These are phyloP conservation scores for Anguilla anguilla DNA, from an alignment of 2,797 vertebrate genomes.

Conservation along the genomic window DNA sequence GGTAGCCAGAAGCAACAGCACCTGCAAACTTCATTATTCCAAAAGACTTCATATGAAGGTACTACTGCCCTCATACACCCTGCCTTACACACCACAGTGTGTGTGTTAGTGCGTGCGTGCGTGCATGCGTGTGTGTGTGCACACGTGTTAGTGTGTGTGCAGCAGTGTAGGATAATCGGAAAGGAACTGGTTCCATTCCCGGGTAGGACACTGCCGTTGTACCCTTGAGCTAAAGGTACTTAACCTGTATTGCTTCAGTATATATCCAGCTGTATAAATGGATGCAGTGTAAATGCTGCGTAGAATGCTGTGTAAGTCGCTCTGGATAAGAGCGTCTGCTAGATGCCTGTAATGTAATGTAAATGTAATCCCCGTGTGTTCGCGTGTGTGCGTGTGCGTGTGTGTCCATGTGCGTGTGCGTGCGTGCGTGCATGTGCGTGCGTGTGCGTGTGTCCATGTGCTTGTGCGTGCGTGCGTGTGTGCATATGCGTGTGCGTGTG, in stretches of 20 bases:
- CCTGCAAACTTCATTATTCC: background rate
- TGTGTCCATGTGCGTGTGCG: background rate
- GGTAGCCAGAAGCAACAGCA: background rate
- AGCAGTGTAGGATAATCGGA: background rate
- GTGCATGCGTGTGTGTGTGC: background rate
- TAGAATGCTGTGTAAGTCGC: no score
- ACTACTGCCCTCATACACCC: background rate
- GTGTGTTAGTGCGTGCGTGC: background rate
- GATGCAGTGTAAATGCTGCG: no score
- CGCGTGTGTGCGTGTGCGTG: background rate
- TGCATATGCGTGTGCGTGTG: no score
- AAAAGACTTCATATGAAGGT: background rate
- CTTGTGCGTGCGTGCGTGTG: no score
- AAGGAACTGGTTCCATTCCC: no score
- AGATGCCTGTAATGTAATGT: no score
- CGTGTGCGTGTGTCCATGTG: background rate
- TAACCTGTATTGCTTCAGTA: no score
- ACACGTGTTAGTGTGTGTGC: background rate
- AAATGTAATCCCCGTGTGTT: background rate
- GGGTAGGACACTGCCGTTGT: no score
- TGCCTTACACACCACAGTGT: no score
- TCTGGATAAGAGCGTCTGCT: no score
- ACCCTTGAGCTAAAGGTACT: no score
- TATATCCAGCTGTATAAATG: no score
- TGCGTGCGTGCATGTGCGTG: background rate